Conservation (phyloP, 2,797 vertebrate genomes). For the Amazona ochrocephala region DNA sequence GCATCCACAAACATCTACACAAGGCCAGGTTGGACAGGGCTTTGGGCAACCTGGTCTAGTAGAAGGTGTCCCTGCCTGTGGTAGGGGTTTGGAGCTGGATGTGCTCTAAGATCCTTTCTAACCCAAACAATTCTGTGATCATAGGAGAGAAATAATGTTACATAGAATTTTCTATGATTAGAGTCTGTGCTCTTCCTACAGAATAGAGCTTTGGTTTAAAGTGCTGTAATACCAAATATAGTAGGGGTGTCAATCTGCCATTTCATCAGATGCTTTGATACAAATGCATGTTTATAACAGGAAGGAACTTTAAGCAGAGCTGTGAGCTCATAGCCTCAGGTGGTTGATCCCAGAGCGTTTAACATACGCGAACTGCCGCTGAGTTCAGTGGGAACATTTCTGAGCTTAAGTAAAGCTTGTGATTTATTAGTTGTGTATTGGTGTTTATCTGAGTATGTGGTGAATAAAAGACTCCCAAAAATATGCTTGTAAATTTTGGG, state of each 20-base stretch:
- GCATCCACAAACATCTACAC: background rate
- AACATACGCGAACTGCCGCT: rapidly evolving
- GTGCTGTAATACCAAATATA: background rate
- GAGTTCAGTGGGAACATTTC: background rate
- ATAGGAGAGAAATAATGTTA: background rate
- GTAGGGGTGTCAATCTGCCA: background rate
- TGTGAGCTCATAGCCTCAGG: background rate
- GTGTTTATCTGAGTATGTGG: rapidly evolving
- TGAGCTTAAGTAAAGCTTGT: background rate
- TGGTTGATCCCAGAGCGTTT: background rate
- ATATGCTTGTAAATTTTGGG: background rate
- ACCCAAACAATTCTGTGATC: no score
- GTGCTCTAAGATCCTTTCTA: background rate
- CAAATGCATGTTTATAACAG: rapidly evolving
- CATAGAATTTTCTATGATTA: background rate
- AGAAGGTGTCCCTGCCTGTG: background rate
- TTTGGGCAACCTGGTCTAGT: background rate
- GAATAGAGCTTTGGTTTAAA: background rate
- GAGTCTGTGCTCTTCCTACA: background rate
- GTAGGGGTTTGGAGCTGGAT: background rate
- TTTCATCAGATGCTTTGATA: background rate
- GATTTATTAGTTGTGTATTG: background rate
- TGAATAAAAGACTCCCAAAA: background rate
- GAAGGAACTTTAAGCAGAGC: background rate
- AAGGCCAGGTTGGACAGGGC: background rate